Conservation (phyloP, 2,888 invertebrate genomes). For the Pandemis cinnamomeana region DNA sequence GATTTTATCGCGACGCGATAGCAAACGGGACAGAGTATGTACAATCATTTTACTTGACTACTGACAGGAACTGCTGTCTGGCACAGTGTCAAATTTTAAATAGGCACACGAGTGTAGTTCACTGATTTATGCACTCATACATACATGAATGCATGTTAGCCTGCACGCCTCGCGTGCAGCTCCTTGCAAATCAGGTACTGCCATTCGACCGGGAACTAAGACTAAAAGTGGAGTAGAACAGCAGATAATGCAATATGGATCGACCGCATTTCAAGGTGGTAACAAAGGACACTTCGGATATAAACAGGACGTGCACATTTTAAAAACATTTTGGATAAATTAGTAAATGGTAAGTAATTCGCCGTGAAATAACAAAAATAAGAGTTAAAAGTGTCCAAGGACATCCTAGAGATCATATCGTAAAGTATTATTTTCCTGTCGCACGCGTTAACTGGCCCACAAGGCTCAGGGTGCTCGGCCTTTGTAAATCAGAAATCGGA, state of each 20-base stretch:
- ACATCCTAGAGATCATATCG: no score
- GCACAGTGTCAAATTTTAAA: not conserved
- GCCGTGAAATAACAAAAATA: no score
- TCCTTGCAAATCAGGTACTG: conserved; percentile 18
- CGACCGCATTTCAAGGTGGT: not conserved
- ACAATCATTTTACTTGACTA: no score
- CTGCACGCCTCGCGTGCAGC: conserved; percentile 26
- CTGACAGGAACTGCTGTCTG: no score
- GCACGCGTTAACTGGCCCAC: no score
- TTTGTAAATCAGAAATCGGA: not conserved
- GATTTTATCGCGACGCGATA: no score
- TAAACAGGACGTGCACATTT: no score
- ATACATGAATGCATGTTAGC: conserved; percentile 13
- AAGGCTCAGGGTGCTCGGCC: not conserved
- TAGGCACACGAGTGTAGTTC: not conserved
- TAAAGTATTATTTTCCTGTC: no score
- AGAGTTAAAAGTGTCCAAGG: no score
- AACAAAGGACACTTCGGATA: not conserved
- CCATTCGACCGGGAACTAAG: conserved; percentile 6
- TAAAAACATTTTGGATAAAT: no score
- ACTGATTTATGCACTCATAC: not conserved
- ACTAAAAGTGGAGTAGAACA: conserved; percentile 16
- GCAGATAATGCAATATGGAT: conserved; percentile 10
- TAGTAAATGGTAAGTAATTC: no score
- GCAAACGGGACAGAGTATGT: no score